These are phyloP conservation scores for Oryzaephilus surinamensis DNA, from an alignment of 1,140 invertebrate genomes.

Conservation along the genomic window DNA sequence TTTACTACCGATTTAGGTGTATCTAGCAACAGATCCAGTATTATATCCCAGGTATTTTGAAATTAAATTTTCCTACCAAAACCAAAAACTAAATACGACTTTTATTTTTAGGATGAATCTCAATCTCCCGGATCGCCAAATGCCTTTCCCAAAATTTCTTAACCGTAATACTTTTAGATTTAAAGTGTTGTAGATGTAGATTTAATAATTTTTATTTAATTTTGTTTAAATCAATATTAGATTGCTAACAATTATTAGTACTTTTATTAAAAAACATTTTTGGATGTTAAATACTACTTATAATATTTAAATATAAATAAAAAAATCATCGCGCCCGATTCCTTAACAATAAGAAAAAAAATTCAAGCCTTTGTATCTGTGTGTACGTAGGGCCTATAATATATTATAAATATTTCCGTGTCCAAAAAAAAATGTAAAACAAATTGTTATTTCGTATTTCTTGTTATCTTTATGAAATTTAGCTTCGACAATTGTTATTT, in stretches of 20 bases:
- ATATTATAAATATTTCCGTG: constrained; percentile 11
- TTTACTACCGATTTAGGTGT: constrained; percentile 25
- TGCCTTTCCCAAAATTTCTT: constrained; percentile 25
- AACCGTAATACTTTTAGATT: constrained; percentile 13
- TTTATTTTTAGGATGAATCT: constrained; percentile 22
- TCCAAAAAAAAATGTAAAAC: not conserved
- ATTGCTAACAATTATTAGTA: constrained; percentile 1
- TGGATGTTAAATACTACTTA: not conserved
- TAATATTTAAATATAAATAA: not conserved
- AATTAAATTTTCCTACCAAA: not conserved
- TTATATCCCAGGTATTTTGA: constrained; percentile 21
- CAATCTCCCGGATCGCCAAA: constrained; percentile 24
- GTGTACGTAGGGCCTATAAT: constrained; percentile 19
- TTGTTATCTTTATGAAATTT: constrained; percentile 7
- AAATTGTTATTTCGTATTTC: constrained; percentile 8
- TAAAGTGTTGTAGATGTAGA: constrained; percentile 2
- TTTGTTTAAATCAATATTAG: not conserved
- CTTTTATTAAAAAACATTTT: constrained; percentile 4
- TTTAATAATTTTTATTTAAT: constrained; percentile 1
- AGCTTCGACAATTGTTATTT: constrained; percentile 13
- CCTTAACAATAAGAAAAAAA: constrained; percentile 9
- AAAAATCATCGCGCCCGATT: constrained; percentile 10
- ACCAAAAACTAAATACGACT: not conserved
- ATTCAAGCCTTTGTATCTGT: constrained; percentile 15
- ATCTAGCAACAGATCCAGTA: constrained; percentile 25